These are phyloP conservation scores for Pentalonia nigronervosa DNA, from an alignment of 1,140 invertebrate species.

Conservation along the genomic window DNA sequence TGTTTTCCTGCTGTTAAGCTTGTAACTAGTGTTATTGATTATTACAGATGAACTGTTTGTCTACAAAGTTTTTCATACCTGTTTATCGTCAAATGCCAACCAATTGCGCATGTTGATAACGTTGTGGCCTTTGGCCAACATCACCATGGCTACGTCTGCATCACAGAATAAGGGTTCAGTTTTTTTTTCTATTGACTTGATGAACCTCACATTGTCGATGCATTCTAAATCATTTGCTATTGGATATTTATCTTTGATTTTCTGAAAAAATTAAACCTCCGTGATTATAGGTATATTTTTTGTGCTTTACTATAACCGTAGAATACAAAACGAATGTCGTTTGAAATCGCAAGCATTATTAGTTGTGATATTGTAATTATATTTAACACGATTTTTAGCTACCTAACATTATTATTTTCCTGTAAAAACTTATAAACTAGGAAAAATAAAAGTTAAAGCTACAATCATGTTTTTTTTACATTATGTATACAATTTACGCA, in stretches of 20 bases:
- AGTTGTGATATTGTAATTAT: not conserved
- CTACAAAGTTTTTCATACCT: not conserved
- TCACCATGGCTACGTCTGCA: conserved; percentile 13
- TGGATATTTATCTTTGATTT: conserved; percentile 51
- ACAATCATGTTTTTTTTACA: not conserved
- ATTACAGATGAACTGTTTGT: not conserved
- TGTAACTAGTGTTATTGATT: too few relatives aligned
- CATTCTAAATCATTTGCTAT: conserved; percentile 18
- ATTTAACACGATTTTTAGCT: not conserved
- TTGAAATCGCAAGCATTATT: not conserved
- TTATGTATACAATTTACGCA: not conserved
- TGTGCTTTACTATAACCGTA: too few relatives aligned
- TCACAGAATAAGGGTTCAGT: not conserved
- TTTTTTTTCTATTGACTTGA: conserved; percentile 13
- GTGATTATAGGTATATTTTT: not conserved
- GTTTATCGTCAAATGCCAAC: conserved; percentile 36
- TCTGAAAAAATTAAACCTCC: not conserved
- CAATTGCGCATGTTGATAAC: not conserved
- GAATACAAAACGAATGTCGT: not conserved
- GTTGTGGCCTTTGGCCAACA: not conserved
- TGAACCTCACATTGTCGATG: conserved; percentile 12
- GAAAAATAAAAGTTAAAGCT: not conserved
- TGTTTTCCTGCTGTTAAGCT: too few relatives aligned
- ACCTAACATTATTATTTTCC: not conserved
- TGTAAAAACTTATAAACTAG: not conserved